These are phyloP conservation scores for Anagrus nilaparvatae DNA, from an alignment of 1,140 invertebrate species.

Conservation along the genomic window DNA sequence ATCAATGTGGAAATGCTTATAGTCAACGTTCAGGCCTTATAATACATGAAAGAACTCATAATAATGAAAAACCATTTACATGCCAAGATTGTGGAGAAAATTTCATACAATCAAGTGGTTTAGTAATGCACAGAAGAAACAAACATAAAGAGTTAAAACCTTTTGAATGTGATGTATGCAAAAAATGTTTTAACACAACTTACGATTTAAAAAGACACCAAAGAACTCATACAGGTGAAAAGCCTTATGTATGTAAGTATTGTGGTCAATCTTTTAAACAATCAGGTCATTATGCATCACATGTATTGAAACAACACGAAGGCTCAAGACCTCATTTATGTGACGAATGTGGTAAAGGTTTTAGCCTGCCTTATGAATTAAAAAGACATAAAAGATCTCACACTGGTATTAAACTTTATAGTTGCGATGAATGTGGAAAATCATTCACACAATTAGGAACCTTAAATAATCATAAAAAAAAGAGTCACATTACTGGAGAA, in stretches of 20 bases:
- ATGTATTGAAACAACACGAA: conserved; percentile 40
- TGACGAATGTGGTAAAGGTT: conserved; percentile 39
- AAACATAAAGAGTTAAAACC: conserved; percentile 1
- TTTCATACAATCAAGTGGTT: no score
- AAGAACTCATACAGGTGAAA: conserved; percentile 40
- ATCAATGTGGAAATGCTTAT: conserved; percentile 45
- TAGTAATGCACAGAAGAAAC: no score
- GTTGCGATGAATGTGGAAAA: conserved; percentile 52
- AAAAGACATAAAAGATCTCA: conserved; percentile 49
- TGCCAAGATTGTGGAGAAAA: no score
- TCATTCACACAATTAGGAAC: conserved; percentile 54
- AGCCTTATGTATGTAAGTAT: conserved; percentile 38
- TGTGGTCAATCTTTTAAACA: conserved; percentile 42
- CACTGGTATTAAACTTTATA: conserved; percentile 46
- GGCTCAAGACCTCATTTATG: conserved; percentile 40
- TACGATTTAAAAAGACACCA: no score
- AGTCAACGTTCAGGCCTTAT: conserved; percentile 45
- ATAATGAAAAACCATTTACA: no score
- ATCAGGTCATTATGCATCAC: conserved; percentile 37
- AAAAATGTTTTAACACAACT: no score
- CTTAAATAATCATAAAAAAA: conserved; percentile 44
- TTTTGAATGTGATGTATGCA: no score
- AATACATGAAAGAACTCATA: no score
- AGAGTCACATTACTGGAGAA: no score
- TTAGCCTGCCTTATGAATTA: conserved; percentile 39